These are phyloP conservation scores for Brachionus rubens DNA, from an alignment of 1,140 invertebrate genomes.

Conservation along the genomic window DNA sequence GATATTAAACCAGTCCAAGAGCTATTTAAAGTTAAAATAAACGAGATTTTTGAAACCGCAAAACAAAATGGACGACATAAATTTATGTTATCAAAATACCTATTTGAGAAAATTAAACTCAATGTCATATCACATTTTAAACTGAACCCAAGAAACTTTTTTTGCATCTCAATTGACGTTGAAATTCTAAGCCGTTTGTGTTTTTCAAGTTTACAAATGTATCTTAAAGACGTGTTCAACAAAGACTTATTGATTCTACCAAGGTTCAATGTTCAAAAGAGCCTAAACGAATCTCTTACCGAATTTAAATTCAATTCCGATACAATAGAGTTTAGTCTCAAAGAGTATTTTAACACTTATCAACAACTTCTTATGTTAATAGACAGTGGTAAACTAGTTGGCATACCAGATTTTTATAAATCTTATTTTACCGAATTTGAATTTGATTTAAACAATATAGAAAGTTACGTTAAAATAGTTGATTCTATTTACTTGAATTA, in stretches of 20 bases:
- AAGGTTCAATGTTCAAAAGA: neutral
- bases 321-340: neutral
- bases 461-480: too few relatives aligned
- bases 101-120: neutral
- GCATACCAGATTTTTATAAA: too few relatives aligned
- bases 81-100: neutral
- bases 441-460: too few relatives aligned
- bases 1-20: neutral
- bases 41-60: neutral
- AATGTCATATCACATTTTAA: neutral
- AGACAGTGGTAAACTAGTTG: too few relatives aligned
- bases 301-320: too few relatives aligned
- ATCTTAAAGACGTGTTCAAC: neutral
- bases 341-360: neutral
- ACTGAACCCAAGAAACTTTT: neutral
- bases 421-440: too few relatives aligned
- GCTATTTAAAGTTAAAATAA: neutral
- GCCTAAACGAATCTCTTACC: neutral
- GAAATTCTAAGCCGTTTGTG: neutral
- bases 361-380: neutral
- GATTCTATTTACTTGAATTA: too few relatives aligned
- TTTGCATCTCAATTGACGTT: neutral
- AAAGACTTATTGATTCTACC: neutral
- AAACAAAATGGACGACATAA: neutral
- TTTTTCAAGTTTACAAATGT: neutral